These are phyloP conservation scores for Chloromyia formosa DNA, from an alignment of 2,888 invertebrate genomes.

Conservation along the genomic window DNA sequence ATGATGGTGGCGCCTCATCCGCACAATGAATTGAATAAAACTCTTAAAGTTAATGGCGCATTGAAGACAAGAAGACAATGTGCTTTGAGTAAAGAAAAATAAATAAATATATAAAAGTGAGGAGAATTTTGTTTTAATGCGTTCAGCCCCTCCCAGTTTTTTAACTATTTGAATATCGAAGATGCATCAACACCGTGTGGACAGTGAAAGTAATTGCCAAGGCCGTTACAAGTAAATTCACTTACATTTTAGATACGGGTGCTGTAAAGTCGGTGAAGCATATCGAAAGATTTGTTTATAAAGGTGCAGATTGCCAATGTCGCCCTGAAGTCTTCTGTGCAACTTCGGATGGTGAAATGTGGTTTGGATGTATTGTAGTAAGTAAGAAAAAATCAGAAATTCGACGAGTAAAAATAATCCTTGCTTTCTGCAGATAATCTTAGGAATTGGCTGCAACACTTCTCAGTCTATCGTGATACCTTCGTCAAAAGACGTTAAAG, in stretches of 20 bases:
- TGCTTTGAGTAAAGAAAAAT: neutral
- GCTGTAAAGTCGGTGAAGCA: slow-evolving; percentile 15
- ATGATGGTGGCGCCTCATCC: neutral
- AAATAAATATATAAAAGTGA: neutral
- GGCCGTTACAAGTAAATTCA: slow-evolving; percentile 34
- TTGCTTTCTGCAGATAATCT: slow-evolving; percentile 13
- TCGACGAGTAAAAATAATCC: too few species aligned
- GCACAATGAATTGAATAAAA: neutral
- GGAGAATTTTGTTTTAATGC: neutral
- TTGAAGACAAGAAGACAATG: slow-evolving; percentile 31
- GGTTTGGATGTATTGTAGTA: neutral
- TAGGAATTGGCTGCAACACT: neutral
- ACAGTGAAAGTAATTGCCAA: slow-evolving; percentile 34
- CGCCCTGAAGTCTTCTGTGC: neutral
- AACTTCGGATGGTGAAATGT: slow-evolving; percentile 17
- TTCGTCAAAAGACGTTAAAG: neutral
- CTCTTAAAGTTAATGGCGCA: slow-evolving; percentile 18
- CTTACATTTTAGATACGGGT: slow-evolving; percentile 26
- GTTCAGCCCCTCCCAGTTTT: neutral
- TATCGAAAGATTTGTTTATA: slow-evolving; percentile 27
- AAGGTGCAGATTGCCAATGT: neutral
- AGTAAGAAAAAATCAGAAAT: too few species aligned
- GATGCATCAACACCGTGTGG: neutral
- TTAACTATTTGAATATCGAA: slow-evolving; percentile 10
- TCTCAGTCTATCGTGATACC: neutral